Evolutionary conservation across 1,140 invertebrate species (phyloP).

Genomic region (Cyrtorhinus lividipennis): DNA sequence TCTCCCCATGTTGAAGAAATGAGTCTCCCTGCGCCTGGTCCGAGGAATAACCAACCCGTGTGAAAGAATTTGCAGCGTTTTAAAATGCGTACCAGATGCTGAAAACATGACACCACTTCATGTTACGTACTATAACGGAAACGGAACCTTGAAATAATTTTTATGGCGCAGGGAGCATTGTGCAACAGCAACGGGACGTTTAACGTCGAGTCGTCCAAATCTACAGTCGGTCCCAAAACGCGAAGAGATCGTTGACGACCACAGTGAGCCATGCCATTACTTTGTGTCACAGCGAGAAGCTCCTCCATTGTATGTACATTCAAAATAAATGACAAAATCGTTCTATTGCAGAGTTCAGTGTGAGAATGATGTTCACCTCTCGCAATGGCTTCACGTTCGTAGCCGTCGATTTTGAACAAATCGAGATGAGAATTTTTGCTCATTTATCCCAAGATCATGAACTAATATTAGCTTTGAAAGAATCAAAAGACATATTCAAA

Average conservation of each 20-base stretch:
- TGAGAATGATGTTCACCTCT: slow-evolving; percentile 31
- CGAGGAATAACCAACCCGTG: no score
- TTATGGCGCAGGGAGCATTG: slow-evolving; percentile 43
- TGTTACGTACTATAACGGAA: no score
- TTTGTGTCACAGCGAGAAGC: background rate
- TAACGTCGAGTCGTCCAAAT: slow-evolving; percentile 41
- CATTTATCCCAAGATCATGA: slow-evolving; percentile 34
- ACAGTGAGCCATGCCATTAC: background rate
- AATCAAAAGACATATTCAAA: slow-evolving; percentile 35
- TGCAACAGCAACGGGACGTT: slow-evolving; percentile 40
- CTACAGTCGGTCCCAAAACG: slow-evolving; percentile 42
- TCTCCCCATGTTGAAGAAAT: no score
- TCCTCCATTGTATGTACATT: slow-evolving; percentile 1
- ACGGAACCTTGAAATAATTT: no score
- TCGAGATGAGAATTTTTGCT: slow-evolving; percentile 42
- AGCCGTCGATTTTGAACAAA: slow-evolving; percentile 41
- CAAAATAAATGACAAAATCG: no score
- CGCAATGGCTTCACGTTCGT: slow-evolving; percentile 30
- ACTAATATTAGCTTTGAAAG: slow-evolving; percentile 31
- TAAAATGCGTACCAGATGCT: no score
- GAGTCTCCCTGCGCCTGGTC: no score
- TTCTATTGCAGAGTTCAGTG: slow-evolving; percentile 16
- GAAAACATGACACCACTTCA: no score
- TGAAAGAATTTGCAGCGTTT: no score
- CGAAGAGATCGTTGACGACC: background rate